These are phyloP conservation scores for Hylomyscus alleni DNA, from an alignment of 2,797 vertebrate genomes.

Conservation along the genomic window DNA sequence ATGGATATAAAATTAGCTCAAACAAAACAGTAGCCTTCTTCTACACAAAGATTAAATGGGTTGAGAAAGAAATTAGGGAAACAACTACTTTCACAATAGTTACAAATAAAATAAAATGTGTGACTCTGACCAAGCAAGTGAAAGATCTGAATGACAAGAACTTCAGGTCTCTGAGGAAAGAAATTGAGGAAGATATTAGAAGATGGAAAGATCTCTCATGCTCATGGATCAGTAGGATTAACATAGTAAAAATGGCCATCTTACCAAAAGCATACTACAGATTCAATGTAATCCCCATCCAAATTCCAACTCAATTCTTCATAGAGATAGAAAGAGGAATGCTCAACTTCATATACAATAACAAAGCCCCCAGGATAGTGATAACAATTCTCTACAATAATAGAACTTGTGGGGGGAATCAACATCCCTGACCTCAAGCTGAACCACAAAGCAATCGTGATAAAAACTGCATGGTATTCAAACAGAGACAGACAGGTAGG, in stretches of 20 bases:
- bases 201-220: background rate
- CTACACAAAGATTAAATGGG: background rate
- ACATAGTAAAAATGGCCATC: background rate
- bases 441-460: too few relatives aligned
- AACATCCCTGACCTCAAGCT: too few relatives aligned
- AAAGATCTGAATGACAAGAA: background rate
- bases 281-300: background rate
- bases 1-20: too few relatives aligned
- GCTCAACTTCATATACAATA: background rate
- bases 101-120: background rate
- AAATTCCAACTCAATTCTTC: background rate
- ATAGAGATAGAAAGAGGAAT: background rate
- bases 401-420: too few relatives aligned
- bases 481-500: background rate
- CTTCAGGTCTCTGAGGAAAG: background rate
- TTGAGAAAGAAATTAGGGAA: background rate
- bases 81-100: background rate
- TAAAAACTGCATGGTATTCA: too few relatives aligned
- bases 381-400: background rate
- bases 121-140: background rate
- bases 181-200: background rate
- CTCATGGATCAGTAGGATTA: background rate
- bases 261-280: background rate
- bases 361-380: background rate
- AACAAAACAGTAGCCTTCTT: background rate